Evolutionary conservation across 35 echinoderm and acorn worm species (phyloP), one percentile per base, ranked within the genome.

Genomic region (Lytechinus variegatus): DNA sequence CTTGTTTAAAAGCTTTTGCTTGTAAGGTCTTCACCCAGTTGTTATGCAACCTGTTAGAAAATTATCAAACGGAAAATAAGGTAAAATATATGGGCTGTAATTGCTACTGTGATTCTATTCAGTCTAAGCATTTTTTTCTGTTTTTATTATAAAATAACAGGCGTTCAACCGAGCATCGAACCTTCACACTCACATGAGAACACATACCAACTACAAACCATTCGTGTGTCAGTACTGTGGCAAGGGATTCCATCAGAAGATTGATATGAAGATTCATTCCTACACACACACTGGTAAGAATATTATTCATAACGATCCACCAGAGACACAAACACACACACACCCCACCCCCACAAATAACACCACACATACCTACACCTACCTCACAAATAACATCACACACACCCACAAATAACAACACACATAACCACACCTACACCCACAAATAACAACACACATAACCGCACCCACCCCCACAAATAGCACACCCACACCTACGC

Each of bases 201-300:
- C 98, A 21, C 97, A 98, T 93, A 99, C 98, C 54, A 98, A 98
- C 96, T 97, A 97, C 94, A 98, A 98, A 92, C 97, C 98, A 54
- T 99, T 99, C 91, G 95, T 96, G 9, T 99, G 98, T 54, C 96
- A 97, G 89, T 99, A 98, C 24, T 99, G 98, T 79, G 96, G 97
- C 16, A 99, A 99, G 60, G 98, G 98, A 96, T 99, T 99, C 55
- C 98, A 99, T 86, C 98, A 99, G 89, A 99, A 99, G 89, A 99
- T 99, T 52, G 98, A 99, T 54, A 99, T 99, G 98, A 99, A 99
- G 93, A 99, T 99, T 3, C 98, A 99, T 54, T 99, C 98, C 9
- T 99, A 99, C 28, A 99, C 97, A 14, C 98, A 99, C 92, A 99
- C 98, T 27, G 98, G 98, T 99, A 89, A 97, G 98, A 61, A 71